A percentile compares a stretch with the other conserved stretches of the same genome.
Conservation (phyloP, 2,888 invertebrate species). For the Adelognathus sp. region DNA sequence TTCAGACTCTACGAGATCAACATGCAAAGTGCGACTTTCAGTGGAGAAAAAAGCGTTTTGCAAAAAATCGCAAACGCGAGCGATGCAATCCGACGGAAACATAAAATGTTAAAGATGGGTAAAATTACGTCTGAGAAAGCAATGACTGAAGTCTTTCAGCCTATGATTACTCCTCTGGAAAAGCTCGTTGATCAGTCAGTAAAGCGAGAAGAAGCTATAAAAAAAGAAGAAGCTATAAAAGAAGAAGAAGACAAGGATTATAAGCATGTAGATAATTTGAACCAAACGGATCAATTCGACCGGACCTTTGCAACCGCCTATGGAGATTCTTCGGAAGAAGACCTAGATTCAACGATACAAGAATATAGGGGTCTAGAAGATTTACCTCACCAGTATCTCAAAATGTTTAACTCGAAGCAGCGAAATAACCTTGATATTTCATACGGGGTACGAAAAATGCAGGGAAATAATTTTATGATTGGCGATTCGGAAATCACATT, state of each 20-base stretch:
- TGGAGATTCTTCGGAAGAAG: constrained; percentile 79
- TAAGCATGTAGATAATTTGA: too few relatives aligned
- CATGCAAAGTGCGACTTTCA: constrained; percentile 19
- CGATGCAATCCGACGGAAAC: constrained; percentile 54
- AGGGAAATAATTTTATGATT: constrained; percentile 40
- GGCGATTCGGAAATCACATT: constrained; percentile 50
- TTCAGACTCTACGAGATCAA: constrained; percentile 3
- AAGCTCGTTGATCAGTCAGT: constrained; percentile 50
- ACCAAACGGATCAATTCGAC: constrained; percentile 68
- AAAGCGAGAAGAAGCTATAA: constrained; percentile 8
- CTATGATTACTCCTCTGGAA: constrained; percentile 33
- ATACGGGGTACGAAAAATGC: constrained; percentile 52
- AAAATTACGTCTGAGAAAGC: constrained; percentile 17
- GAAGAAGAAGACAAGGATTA: constrained; percentile 67
- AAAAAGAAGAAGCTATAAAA: constrained; percentile 67
- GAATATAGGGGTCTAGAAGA: constrained; percentile 70
- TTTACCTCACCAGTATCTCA: constrained; percentile 46
- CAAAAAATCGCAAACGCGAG: constrained; percentile 51
- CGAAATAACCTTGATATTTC: constrained; percentile 33
- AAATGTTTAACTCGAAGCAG: background rate
- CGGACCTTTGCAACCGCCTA: constrained; percentile 46
- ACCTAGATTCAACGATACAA: constrained; percentile 77
- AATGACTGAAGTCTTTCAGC: constrained; percentile 43
- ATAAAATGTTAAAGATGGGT: constrained; percentile 41
- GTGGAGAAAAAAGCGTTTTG: constrained; percentile 24